Conservation (phyloP, 2,113 vertebrate genomes). For the Oreochromis spilurus region DNA sequence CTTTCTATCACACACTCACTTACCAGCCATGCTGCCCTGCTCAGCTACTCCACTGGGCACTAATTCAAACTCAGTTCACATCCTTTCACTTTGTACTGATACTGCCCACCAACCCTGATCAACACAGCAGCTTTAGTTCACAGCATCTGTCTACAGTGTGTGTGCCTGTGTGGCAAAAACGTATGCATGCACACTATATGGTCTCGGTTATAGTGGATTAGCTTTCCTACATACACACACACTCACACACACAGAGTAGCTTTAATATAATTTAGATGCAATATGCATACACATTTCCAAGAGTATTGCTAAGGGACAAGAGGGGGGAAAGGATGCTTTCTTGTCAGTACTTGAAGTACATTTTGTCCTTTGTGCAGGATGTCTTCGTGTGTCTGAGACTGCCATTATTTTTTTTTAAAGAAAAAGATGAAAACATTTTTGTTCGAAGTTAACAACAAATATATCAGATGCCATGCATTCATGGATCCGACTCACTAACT, state of each 20-base stretch:
- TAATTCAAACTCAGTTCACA: slow-evolving; percentile 45
- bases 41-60: slow-evolving; percentile 22
- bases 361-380: not conserved
- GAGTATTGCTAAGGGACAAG: not conserved
- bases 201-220: not conserved
- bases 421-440: not conserved
- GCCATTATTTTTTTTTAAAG: not conserved
- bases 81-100: slow-evolving; percentile 45
- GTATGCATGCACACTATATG: not conserved
- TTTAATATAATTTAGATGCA: not conserved
- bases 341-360: not conserved
- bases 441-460: not conserved
- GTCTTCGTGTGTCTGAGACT: not conserved
- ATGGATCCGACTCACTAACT: not conserved
- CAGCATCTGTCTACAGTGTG: not conserved
- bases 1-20: not conserved
- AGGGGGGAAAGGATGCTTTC: not conserved
- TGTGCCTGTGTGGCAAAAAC: not conserved
- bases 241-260: not conserved
- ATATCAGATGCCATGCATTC: not conserved
- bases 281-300: not conserved
- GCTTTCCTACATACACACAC: not conserved
- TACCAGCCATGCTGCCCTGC: not conserved
- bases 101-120: slow-evolving; percentile 32
- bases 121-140: slow-evolving; percentile 9